These are phyloP conservation scores for Trichogramma dendrolimi DNA, from an alignment of 2,888 invertebrate species.

Conservation along the genomic window DNA sequence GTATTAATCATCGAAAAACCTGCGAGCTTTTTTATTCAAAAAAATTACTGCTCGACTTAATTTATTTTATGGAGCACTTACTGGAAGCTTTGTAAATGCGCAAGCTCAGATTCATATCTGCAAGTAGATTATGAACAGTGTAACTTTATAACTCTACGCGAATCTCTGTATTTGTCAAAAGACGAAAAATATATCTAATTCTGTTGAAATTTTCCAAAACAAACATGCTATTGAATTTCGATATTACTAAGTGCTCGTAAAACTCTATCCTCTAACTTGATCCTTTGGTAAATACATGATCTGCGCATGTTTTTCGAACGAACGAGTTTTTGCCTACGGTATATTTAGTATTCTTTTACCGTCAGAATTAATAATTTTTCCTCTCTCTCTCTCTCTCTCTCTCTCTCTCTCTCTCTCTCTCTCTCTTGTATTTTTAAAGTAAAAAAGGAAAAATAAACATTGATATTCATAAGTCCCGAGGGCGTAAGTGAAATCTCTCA, in stretches of 20 bases:
- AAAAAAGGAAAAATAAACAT: conserved; percentile 17
- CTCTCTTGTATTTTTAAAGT: conserved; percentile 14
- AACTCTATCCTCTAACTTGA: conserved; percentile 9
- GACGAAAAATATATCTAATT: too few species aligned
- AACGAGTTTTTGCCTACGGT: conserved; percentile 1
- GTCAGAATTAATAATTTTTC: neutral
- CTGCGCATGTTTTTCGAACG: conserved; percentile 10
- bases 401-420: neutral
- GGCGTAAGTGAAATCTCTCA: conserved; percentile 8
- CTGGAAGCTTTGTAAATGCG: too few species aligned
- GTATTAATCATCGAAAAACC: too few species aligned
- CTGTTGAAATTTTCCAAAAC: neutral
- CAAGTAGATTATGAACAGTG: too few species aligned
- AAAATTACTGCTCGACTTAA: too few species aligned
- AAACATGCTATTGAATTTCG: neutral
- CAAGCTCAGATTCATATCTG: too few species aligned
- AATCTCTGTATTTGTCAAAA: too few species aligned
- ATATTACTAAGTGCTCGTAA: neutral
- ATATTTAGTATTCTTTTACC: neutral
- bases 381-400: conserved; percentile 9
- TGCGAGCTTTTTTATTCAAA: too few species aligned
- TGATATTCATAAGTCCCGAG: conserved; percentile 11
- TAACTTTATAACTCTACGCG: too few species aligned
- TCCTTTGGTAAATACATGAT: neutral
- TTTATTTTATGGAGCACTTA: too few species aligned